phyloP scores from a whole-genome alignment of 2,113 vertebrate species.

The Aspidoscelis tigris region DNA sequence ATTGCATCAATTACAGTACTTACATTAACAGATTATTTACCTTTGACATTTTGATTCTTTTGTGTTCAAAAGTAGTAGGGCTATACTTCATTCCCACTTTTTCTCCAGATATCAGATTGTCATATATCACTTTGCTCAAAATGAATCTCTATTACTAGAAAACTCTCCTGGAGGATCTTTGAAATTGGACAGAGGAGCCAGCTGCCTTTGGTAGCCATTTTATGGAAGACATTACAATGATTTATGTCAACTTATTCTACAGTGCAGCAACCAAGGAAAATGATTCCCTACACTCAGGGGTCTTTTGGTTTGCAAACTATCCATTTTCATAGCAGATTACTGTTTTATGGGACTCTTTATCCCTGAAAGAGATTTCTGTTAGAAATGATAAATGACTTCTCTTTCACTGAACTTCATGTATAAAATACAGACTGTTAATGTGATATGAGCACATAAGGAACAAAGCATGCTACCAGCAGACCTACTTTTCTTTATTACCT shows the following conservation, averaged over 20 bases:
- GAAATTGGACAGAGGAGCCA: conserved; percentile 31
- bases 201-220: conserved; percentile 44
- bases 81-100: conserved; percentile 7
- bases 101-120: conserved; percentile 21
- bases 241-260: conserved; percentile 62
- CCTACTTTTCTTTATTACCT: conserved; percentile 35
- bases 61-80: conserved; percentile 35
- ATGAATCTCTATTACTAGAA: background rate
- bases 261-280: conserved; percentile 59
- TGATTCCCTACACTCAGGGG: conserved; percentile 51
- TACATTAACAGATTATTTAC: conserved; percentile 66
- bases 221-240: conserved; percentile 56
- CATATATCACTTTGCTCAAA: background rate
- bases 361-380: conserved; percentile 54
- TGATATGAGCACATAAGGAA: conserved; percentile 32
- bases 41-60: conserved; percentile 37
- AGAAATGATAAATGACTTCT: conserved; percentile 58
- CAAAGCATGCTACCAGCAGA: conserved; percentile 44
- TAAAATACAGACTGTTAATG: conserved; percentile 39
- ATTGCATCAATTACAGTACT: conserved; percentile 13
- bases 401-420: conserved; percentile 26
- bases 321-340: conserved; percentile 66
- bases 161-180: conserved; percentile 27
- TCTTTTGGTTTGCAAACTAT: conserved; percentile 65
- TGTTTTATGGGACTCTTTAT: conserved; percentile 65